These are phyloP conservation scores for Odontamblyopus lacepedii DNA, from an alignment of 2,797 vertebrate species.

Conservation along the genomic window DNA sequence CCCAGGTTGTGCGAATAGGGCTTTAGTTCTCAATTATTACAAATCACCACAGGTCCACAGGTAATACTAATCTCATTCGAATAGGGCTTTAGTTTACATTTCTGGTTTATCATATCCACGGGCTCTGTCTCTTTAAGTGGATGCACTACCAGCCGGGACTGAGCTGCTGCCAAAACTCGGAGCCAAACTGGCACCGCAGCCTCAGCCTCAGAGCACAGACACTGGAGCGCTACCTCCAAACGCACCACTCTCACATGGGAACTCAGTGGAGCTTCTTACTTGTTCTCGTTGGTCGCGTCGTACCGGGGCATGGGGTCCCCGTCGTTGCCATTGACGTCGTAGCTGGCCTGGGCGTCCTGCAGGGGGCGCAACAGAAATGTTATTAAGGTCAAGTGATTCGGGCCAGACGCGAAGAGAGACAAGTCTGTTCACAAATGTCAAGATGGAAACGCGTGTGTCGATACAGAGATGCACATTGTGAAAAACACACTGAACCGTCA, in stretches of 20 bases:
- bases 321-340: constrained; percentile 97
- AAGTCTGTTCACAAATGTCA: neutral
- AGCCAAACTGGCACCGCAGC: constrained; percentile 61
- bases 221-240: neutral
- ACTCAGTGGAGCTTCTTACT: constrained; percentile 81
- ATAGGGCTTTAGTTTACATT: constrained; percentile 8
- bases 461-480: too few species aligned
- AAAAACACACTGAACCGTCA: too few species aligned
- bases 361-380: constrained; percentile 40
- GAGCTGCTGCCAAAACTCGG: constrained; percentile 58
- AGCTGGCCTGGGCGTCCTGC: constrained; percentile 95
- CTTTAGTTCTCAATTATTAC: too few species aligned
- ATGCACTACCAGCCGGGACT: constrained; percentile 61
- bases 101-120: constrained; percentile 46
- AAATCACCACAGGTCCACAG: too few species aligned
- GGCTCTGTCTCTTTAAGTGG: constrained; percentile 70
- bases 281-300: constrained; percentile 98
- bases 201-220: neutral
- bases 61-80: too few species aligned
- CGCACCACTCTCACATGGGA: neutral
- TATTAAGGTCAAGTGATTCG: neutral
- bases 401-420: neutral
- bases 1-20: too few species aligned
- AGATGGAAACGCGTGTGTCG: too few species aligned
- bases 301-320: constrained; percentile 98